Conservation (phyloP, 1,140 invertebrate genomes). For the Leptinotarsa texana region DNA sequence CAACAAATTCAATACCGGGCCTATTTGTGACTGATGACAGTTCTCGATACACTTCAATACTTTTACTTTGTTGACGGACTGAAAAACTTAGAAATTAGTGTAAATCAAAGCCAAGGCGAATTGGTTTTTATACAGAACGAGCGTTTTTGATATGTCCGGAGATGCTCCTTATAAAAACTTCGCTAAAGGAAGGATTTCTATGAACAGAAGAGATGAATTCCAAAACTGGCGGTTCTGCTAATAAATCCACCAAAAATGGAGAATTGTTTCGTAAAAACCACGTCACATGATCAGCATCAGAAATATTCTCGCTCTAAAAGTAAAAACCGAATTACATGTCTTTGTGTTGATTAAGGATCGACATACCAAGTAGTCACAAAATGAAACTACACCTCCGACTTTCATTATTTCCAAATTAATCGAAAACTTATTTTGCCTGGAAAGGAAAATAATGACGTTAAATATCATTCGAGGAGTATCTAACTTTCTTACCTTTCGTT, state of each 20-base stretch:
- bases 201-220: slow-evolving; percentile 69
- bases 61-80: slow-evolving; percentile 38
- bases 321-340: slow-evolving; percentile 4
- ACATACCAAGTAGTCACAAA: slow-evolving; percentile 72
- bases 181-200: slow-evolving; percentile 68
- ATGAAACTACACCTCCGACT: slow-evolving; percentile 65
- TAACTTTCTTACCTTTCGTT: too few relatives aligned
- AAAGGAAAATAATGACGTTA: background rate
- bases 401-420: slow-evolving; percentile 62
- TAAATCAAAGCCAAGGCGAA: background rate
- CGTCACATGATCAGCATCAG: slow-evolving; percentile 72
- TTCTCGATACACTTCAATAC: slow-evolving; percentile 57
- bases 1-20: slow-evolving; percentile 64
- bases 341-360: background rate
- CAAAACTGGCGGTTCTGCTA: slow-evolving; percentile 65
- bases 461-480: too few relatives aligned
- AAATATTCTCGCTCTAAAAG: slow-evolving; percentile 66
- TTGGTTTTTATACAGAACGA: background rate
- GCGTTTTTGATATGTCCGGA: slow-evolving; percentile 52
- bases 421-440: background rate
- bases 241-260: slow-evolving; percentile 66
- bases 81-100: background rate
- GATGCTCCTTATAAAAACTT: slow-evolving; percentile 73
- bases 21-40: slow-evolving; percentile 69
- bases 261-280: slow-evolving; percentile 80